Conservation (phyloP, 2,797 vertebrate genomes). For the Aphelocoma californica region DNA sequence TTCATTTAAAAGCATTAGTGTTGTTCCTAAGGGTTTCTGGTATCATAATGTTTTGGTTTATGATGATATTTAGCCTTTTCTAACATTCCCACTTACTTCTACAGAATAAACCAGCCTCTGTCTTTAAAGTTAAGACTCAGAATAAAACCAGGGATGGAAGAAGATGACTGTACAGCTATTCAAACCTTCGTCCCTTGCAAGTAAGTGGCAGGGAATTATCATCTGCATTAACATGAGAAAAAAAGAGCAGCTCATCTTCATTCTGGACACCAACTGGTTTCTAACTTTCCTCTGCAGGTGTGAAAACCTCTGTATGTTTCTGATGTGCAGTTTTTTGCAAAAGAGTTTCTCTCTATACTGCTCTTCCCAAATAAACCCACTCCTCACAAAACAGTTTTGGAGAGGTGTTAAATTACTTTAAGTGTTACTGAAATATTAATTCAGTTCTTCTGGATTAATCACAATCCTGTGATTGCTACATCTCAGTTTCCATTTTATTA, state of each 20-base stretch:
- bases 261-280: background rate
- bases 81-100: constrained; percentile 71
- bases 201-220: background rate
- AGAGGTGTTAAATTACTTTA: background rate
- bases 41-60: constrained; percentile 80
- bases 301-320: background rate
- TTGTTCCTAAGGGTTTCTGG: constrained; percentile 75
- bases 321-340: background rate
- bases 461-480: background rate
- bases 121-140: constrained; percentile 58
- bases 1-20: constrained; percentile 81
- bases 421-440: background rate
- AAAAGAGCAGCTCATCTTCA: background rate
- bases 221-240: background rate
- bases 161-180: background rate
- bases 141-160: constrained; percentile 44
- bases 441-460: background rate
- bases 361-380: background rate
- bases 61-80: constrained; percentile 73
- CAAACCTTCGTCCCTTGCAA: background rate
- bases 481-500: background rate
- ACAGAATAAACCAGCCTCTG: constrained; percentile 67
- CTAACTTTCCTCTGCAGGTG: background rate
- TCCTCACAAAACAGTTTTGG: background rate
- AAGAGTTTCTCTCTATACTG: background rate